Evolutionary conservation across 2,113 vertebrate genomes (phyloP).

Genomic region (Psilopogon haemacephalus): DNA sequence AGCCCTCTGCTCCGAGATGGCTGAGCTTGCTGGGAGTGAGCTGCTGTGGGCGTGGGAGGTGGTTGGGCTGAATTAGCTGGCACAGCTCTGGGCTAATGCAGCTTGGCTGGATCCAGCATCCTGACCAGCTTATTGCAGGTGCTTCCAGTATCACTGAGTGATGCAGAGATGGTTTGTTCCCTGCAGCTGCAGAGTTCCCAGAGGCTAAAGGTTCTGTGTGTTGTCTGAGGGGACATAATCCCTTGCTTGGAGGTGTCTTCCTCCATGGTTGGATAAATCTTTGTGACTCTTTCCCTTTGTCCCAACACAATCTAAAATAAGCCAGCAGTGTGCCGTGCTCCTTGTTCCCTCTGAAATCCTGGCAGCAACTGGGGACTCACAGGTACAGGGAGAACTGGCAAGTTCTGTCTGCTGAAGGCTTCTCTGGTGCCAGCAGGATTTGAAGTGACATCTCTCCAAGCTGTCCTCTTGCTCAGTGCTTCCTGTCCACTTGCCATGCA

Average conservation of each 20-base stretch:
- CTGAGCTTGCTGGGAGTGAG: neutral
- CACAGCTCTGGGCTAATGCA: neutral
- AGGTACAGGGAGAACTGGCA: neutral
- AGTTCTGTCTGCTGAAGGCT: neutral
- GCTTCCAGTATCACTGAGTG: neutral
- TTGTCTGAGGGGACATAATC: neutral
- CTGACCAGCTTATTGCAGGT: neutral
- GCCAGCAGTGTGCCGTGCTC: too few species aligned
- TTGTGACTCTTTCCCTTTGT: neutral
- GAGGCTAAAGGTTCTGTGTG: neutral
- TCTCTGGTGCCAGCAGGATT: neutral
- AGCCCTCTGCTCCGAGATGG: neutral
- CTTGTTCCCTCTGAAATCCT: neutral
- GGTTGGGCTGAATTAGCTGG: neutral
- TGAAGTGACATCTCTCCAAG: neutral
- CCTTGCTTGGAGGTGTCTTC: neutral
- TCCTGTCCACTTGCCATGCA: fast-evolving
- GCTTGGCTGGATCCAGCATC: neutral
- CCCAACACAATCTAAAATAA: neutral
- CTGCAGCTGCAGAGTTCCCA: neutral
- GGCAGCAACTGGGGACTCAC: neutral
- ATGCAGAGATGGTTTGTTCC: neutral
- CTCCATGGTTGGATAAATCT: neutral
- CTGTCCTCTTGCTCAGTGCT: neutral
- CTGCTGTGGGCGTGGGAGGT: neutral